phyloP scores from a whole-genome alignment of 2,888 invertebrate genomes.

The Sericinus montela region DNA sequence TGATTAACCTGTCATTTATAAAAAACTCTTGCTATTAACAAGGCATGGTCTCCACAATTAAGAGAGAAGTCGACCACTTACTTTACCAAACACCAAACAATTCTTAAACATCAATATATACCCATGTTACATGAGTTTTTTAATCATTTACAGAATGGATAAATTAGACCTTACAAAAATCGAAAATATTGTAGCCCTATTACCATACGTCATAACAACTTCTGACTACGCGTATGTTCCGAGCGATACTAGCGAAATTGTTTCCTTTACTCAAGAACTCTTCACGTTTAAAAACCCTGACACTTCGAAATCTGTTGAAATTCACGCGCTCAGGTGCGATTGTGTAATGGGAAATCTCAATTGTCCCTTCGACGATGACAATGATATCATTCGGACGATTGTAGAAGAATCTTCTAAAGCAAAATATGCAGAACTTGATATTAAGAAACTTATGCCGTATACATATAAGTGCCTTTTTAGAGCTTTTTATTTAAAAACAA shows the following conservation, averaged over 20 bases:
- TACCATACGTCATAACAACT: slow-evolving; percentile 29
- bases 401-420: slow-evolving; percentile 27
- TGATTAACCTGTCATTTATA: too few relatives aligned
- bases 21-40: too few relatives aligned
- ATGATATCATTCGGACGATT: slow-evolving; percentile 25
- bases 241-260: slow-evolving; percentile 17
- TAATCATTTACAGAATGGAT: slow-evolving; percentile 28
- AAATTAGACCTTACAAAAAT: slow-evolving; percentile 31
- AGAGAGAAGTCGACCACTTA: too few relatives aligned
- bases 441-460: slow-evolving; percentile 30
- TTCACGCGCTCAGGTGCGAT: slow-evolving; percentile 37
- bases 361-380: slow-evolving; percentile 43
- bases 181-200: slow-evolving; percentile 40
- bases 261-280: slow-evolving; percentile 25
- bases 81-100: too few relatives aligned
- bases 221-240: neutral
- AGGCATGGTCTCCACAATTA: too few relatives aligned
- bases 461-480: slow-evolving; percentile 36
- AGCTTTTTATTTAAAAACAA: slow-evolving; percentile 33
- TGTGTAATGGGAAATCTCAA: slow-evolving; percentile 38
- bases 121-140: slow-evolving; percentile 20
- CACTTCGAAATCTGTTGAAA: slow-evolving; percentile 18
- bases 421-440: slow-evolving; percentile 28
- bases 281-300: slow-evolving; percentile 14
- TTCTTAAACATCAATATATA: too few relatives aligned